Percentiles rank a stretch among this genome's conserved stretches.
phyloP scores from a whole-genome alignment of 2,797 vertebrate genomes.

The Carduelis carduelis region DNA sequence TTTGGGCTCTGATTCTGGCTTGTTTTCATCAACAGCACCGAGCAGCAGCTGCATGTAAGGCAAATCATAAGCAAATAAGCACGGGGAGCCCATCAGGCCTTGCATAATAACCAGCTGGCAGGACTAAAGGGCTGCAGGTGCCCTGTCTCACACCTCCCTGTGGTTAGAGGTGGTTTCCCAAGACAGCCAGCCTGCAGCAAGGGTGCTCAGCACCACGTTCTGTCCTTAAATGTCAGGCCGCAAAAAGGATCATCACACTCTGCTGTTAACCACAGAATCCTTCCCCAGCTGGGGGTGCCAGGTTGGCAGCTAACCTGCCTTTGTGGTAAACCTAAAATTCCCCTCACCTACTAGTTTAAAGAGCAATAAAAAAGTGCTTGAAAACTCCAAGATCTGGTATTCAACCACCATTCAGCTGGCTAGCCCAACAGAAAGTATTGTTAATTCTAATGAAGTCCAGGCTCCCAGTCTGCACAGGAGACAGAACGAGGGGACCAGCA shows the following conservation, averaged over 20 bases:
- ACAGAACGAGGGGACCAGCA: rapidly evolving
- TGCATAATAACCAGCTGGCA: not conserved
- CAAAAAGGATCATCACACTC: rapidly evolving
- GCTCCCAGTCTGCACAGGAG: not conserved
- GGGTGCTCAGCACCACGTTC: not conserved
- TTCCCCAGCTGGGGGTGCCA: not conserved
- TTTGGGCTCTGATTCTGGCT: not conserved
- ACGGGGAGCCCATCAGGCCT: not conserved
- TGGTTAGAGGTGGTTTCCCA: not conserved
- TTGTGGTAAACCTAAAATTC: not conserved
- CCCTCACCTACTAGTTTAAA: not conserved
- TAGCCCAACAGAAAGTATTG: not conserved
- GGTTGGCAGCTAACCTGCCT: not conserved
- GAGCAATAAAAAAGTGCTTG: not conserved
- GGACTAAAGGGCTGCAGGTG: not conserved
- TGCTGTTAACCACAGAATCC: rapidly evolving
- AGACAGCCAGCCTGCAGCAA: not conserved
- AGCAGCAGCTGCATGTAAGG: not conserved
- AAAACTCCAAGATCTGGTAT: not conserved
- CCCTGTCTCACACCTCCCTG: not conserved
- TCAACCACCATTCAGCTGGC: not conserved
- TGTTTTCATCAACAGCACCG: not conserved
- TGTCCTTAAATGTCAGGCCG: rapidly evolving
- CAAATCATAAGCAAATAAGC: not conserved
- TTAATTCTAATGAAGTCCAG: not conserved